Percentiles rank a stretch among this genome's conserved stretches.
These are phyloP conservation scores for Silurus asotus DNA, from an alignment of 2,113 vertebrate genomes.

Conservation along the genomic window DNA sequence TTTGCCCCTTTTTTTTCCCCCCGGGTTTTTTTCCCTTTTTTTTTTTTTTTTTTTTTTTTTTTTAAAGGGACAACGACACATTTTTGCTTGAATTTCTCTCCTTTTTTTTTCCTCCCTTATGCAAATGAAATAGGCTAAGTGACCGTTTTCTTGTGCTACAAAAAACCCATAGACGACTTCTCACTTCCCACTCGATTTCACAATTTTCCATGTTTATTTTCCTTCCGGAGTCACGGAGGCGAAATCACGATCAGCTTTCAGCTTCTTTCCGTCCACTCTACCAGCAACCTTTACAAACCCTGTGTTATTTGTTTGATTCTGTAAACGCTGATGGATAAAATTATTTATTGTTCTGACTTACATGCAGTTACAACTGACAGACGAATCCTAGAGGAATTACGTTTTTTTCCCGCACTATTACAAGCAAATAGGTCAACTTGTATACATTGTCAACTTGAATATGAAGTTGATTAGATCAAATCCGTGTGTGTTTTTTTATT, in stretches of 20 bases:
- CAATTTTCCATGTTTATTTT: not conserved
- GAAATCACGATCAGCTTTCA: not conserved
- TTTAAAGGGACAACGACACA: constrained; percentile 22
- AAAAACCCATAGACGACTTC: not conserved
- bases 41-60: constrained; percentile 40
- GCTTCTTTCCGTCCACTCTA: constrained; percentile 14
- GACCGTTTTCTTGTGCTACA: constrained; percentile 4
- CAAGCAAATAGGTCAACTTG: constrained; percentile 10
- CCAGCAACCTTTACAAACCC: constrained; percentile 25
- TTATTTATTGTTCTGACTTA: constrained; percentile 11
- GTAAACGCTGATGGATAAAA: not conserved
- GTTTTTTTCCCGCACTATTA: not conserved
- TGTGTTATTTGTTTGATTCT: not conserved
- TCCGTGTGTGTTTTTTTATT: not conserved
- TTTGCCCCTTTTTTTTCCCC: no score
- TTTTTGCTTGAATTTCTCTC: constrained; percentile 4
- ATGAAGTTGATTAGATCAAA: not conserved
- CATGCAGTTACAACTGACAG: not conserved
- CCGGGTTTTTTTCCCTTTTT: no score
- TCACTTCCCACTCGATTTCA: no score
- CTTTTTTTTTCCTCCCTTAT: constrained; percentile 51
- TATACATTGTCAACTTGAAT: no score
- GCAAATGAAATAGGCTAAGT: constrained; percentile 38
- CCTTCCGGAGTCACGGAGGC: not conserved
- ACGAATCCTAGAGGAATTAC: not conserved